A percentile compares a stretch with the other conserved stretches of the same genome.
phyloP scores from a whole-genome alignment of 2,888 invertebrate species.

The Eudasyphora cyanicolor region DNA sequence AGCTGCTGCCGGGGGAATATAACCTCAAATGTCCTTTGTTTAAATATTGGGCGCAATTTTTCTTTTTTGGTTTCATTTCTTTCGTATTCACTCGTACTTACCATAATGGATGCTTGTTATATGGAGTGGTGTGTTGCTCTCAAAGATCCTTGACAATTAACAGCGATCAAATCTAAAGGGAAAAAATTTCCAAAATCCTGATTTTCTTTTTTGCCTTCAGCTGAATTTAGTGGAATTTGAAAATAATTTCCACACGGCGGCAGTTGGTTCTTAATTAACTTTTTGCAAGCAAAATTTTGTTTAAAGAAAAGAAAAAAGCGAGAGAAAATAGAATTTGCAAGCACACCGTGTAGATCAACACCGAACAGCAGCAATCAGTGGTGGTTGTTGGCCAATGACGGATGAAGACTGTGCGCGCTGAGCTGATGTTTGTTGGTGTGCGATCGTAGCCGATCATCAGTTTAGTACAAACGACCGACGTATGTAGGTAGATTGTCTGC shows the following conservation, averaged over 20 bases:
- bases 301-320: constrained; percentile 24
- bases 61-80: background rate
- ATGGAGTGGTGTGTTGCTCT: background rate
- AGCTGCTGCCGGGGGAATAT: background rate
- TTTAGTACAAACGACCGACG: constrained; percentile 6
- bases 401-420: constrained; percentile 28
- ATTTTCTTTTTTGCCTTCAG: background rate
- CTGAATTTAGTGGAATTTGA: background rate
- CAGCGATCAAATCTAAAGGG: background rate
- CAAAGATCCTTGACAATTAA: constrained; percentile 4
- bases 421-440: constrained; percentile 32
- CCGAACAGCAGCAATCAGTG: constrained; percentile 48
- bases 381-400: constrained; percentile 40
- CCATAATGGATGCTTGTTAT: constrained; percentile 52
- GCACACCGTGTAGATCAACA: constrained; percentile 40
- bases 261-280: background rate
- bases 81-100: constrained; percentile 38
- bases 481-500: background rate
- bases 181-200: background rate
- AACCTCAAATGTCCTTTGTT: constrained; percentile 50
- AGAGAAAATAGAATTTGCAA: constrained; percentile 20
- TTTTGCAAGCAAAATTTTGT: constrained; percentile 3
- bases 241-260: constrained; percentile 28
- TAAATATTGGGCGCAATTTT: background rate
- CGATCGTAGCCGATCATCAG: background rate